Base-by-base conservation (phyloP, 2,113 vertebrate genomes). In the Thryonomys swinderianus region DNA sequence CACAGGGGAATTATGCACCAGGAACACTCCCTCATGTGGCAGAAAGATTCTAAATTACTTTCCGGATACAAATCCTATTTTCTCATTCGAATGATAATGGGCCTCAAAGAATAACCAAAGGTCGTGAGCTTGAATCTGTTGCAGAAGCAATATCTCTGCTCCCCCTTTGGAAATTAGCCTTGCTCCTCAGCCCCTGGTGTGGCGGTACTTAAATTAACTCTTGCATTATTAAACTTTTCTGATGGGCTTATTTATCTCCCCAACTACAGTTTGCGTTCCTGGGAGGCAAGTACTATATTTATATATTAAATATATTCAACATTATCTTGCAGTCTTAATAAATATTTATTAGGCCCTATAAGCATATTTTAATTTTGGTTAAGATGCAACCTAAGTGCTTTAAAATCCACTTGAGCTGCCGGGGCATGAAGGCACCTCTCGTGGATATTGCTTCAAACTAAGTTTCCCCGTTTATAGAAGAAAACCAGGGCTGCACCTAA, bases 271-370 rank as follows among this genome's bases (percentile, higher is more conserved):
- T n/a, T 84, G 40, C 93, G 62, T 32, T 95, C 20, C 90, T 57
- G 34, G 81, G 59, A 95, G 81, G 62, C 57, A 90, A 71, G 73
- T 85, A 71, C 66, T 79, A 40, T 71, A 51, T 51, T 53, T 55
- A 85, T 16, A 59, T 34, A 62, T 85, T 91, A 88, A 83, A 90
- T 42, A 74, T 91, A 89, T 94, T 87, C 48, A 91, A 73, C 16
- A 30, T 95, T 95, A 94, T 89, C 55, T 84, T 74, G 34, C 12
- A 57, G 7, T 87, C 66, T 51, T 90, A 57, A 89, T 96, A 96
- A 94, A 95, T 96, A 96, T 93, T 94, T 94, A 96, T 93, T 71
- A 96, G 84, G 59, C 83, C 69, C 64, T 66, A 95, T 67, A 87
- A 93, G 74, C 27, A n/a, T 76, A 80, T 57, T 92, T 96, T 92